Evolutionary conservation across 2,888 invertebrate genomes (phyloP).

Genomic region (Conomelus anceps): DNA sequence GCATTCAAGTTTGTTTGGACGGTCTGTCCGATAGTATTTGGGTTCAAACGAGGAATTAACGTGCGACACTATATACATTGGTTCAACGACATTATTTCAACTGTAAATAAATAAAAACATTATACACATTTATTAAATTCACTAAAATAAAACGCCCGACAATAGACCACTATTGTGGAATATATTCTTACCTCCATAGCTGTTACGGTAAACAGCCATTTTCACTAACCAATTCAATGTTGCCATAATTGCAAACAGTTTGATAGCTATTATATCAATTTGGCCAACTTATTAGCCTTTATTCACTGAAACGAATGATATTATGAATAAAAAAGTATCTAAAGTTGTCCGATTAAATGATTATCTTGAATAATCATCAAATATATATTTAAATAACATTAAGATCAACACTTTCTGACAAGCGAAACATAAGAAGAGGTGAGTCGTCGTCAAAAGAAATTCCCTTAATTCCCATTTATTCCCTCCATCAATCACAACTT

Average conservation of each 20-base stretch:
- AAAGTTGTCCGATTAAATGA: not conserved
- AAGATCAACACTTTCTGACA: not conserved
- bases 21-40: not conserved
- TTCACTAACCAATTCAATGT: conserved; percentile 35
- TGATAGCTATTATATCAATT: conserved; percentile 9
- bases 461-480: not conserved
- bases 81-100: not conserved
- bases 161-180: not conserved
- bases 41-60: not conserved
- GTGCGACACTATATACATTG: not conserved
- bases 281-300: conserved; percentile 8
- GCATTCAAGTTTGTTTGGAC: conserved; percentile 3
- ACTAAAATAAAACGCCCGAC: not conserved
- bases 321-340: not conserved
- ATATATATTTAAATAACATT: not conserved
- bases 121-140: not conserved
- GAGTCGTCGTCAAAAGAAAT: not conserved
- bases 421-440: not conserved
- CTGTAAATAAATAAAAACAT: not conserved
- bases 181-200: not conserved
- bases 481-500: not conserved
- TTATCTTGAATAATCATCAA: not conserved
- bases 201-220: conserved; percentile 34
- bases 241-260: conserved; percentile 30
- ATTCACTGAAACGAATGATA: not conserved